Evolutionary conservation across 1,140 invertebrate species (phyloP).

Genomic region (Brachionus manjavacas): DNA sequence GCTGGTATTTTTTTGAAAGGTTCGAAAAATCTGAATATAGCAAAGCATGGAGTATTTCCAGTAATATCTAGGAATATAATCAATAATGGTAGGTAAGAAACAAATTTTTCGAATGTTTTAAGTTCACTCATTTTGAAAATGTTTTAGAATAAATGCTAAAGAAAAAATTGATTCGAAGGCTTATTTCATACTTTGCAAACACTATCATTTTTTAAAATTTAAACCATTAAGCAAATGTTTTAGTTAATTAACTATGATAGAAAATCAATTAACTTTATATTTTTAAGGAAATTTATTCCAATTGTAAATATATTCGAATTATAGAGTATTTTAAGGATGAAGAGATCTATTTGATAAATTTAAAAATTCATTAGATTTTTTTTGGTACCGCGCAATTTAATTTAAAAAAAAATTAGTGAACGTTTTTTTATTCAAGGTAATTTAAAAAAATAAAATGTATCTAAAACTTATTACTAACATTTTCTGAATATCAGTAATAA

Average conservation of each 20-base stretch:
- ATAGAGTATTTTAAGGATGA: too few relatives aligned
- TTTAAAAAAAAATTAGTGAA: too few relatives aligned
- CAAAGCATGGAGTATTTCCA: background rate
- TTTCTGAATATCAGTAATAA: too few relatives aligned
- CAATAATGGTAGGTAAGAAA: slow-evolving; percentile 13
- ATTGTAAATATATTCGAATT: too few relatives aligned
- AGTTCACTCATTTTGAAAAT: background rate
- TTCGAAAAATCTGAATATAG: background rate
- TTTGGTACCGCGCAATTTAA: too few relatives aligned
- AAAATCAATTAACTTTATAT: background rate
- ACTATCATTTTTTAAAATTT: background rate
- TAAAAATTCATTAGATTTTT: too few relatives aligned
- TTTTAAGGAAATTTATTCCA: too few relatives aligned
- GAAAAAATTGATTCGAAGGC: background rate
- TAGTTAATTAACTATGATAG: background rate
- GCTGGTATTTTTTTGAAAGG: background rate
- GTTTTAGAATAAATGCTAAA: background rate
- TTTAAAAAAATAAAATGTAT: too few relatives aligned
- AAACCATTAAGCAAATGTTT: background rate
- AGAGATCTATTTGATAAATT: too few relatives aligned
- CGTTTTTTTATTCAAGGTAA: too few relatives aligned
- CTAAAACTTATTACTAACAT: too few relatives aligned
- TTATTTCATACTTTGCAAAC: background rate
- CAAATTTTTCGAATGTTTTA: background rate
- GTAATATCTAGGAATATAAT: background rate